Evolutionary conservation across 2,888 invertebrate species (phyloP), one percentile per base, ranked within the genome.

Genomic region (Drosophila affinis): DNA sequence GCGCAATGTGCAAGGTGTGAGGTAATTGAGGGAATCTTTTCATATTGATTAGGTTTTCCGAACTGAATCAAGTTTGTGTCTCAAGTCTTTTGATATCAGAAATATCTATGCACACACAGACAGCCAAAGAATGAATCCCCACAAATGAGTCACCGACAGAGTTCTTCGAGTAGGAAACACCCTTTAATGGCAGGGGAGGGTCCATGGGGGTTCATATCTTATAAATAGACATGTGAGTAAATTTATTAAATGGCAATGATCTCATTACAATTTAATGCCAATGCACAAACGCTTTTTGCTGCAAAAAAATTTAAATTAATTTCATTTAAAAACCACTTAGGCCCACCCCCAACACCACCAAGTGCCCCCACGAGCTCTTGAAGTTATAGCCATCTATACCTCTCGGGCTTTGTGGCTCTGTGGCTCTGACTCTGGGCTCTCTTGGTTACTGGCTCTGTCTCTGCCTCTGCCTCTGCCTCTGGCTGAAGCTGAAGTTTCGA

Each of bases 311-410:
- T 81, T 87, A 88, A 85, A 86, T 83, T 82, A 88, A 83, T 88
- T 88, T 88, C 73, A 88, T 88, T 85, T 85, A 85, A 85, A 85
- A 85, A 81, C 79, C 88, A 85, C 85, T 85, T 88, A 85, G 84
- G 81, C 84, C 81, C 85, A 87, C 85, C 85, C 85, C 84, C 88
- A 85, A 81, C 65, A 65, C 81, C 75, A 79, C 39, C 39, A 39
- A 76, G 79, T 73, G 78, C 76, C 68, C 68, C 59, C 68, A 63
- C 63, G 64, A 47, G 56, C 70, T 53, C 61, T 56, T 56, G 63
- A 53, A 56, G 63, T 18, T 24, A 34, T 9, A 49, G 62, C 34
- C 4, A 34, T 32, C 10, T 10, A 32, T 10, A 34, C 32, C 34
- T 32, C 32, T 12, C 21, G 21, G 12, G 34, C 62, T 39, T 4